Evolutionary conservation across 1,140 invertebrate genomes (phyloP).

Genomic region (Brachionus sp.): DNA sequence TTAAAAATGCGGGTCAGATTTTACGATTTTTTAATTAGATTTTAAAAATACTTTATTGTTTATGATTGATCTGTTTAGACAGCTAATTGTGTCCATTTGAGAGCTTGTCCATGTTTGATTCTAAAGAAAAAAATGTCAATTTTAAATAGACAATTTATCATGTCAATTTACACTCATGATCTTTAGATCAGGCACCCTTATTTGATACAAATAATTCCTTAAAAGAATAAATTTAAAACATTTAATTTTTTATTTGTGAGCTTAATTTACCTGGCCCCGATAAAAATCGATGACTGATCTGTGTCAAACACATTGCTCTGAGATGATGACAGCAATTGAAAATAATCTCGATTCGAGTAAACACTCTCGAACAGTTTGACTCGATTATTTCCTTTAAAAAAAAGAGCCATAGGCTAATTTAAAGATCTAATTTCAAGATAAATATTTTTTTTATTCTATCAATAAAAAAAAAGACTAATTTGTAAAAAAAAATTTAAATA

Average conservation of each 20-base stretch:
- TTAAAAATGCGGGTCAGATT: background rate
- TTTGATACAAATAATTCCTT: constrained; percentile 36
- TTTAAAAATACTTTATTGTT: constrained; percentile 18
- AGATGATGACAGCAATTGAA: constrained; percentile 14
- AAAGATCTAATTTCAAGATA: background rate
- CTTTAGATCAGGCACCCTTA: background rate
- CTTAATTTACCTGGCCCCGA: constrained; percentile 4
- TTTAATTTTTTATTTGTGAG: background rate
- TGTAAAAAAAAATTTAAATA: background rate
- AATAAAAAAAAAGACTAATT: background rate
- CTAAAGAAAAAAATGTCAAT: background rate
- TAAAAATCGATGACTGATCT: constrained; percentile 12
- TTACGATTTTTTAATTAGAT: background rate
- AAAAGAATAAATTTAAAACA: background rate
- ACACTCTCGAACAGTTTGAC: constrained; percentile 28
- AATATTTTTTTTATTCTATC: background rate
- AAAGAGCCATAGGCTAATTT: background rate
- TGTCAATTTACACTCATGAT: background rate
- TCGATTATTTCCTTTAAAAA: constrained; percentile 1
- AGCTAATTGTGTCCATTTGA: background rate
- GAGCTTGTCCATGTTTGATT: constrained; percentile 23
- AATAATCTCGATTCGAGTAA: constrained; percentile 22
- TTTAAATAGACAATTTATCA: background rate
- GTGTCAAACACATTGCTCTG: background rate
- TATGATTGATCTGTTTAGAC: constrained; percentile 21